Evolutionary conservation across 2,888 invertebrate genomes (phyloP).

Genomic region (Mythimna ferrago): DNA sequence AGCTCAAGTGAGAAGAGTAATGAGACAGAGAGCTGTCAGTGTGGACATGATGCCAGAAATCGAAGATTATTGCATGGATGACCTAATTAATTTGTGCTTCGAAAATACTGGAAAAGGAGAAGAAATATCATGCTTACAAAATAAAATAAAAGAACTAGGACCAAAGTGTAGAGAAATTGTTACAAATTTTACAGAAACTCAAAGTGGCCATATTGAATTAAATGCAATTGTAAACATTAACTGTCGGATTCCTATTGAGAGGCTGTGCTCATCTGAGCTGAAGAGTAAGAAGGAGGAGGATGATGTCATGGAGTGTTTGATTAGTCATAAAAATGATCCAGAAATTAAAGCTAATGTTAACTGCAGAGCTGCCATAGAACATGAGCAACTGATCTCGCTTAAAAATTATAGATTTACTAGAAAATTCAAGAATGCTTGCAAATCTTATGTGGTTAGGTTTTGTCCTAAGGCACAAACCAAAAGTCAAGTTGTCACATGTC

Average conservation of each 20-base stretch:
- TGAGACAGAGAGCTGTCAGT: constrained; percentile 97
- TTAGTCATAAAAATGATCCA: constrained; percentile 97
- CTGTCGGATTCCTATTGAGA: constrained; percentile 95
- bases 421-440: constrained; percentile 98
- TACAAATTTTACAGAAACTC: constrained; percentile 96
- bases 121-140: constrained; percentile 98
- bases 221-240: constrained; percentile 96
- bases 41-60: constrained; percentile 98
- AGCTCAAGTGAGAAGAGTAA: constrained; percentile 96
- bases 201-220: constrained; percentile 96
- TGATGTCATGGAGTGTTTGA: constrained; percentile 98
- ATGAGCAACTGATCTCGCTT: constrained; percentile 98
- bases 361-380: constrained; percentile 98
- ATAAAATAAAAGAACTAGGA: constrained; percentile 93
- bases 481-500: constrained; percentile 94
- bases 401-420: constrained; percentile 98
- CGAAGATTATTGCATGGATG: constrained; percentile 96
- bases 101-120: constrained; percentile 96
- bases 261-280: constrained; percentile 93
- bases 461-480: constrained; percentile 94
- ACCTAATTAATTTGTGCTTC: constrained; percentile 95
- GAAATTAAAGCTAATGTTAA: constrained; percentile 94
- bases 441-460: constrained; percentile 93
- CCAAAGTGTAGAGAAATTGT: constrained; percentile 94
- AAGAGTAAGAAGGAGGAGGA: constrained; percentile 94